phyloP scores from a whole-genome alignment of 2,113 vertebrate genomes.

The Bubo bubo region DNA sequence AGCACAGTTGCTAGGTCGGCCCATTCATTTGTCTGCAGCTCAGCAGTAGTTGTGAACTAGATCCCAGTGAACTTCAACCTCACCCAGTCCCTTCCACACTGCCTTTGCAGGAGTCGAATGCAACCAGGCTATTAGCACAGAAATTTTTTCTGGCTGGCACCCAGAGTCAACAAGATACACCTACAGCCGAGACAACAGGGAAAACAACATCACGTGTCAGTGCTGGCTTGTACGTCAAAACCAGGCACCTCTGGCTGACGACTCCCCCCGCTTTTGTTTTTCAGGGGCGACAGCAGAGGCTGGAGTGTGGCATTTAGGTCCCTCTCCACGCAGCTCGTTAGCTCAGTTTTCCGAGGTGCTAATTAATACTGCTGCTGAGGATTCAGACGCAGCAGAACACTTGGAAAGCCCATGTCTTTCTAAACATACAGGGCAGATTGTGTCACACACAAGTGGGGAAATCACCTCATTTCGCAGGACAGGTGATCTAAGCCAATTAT shows the following conservation, averaged over 20 bases:
- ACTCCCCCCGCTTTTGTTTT: background rate
- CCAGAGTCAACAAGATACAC: constrained; percentile 65
- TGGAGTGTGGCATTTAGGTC: background rate
- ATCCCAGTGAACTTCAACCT: constrained; percentile 38
- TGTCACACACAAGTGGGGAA: constrained; percentile 4
- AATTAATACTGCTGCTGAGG: background rate
- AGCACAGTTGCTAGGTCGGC: background rate
- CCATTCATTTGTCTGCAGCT: background rate
- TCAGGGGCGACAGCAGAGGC: background rate
- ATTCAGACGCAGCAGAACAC: background rate
- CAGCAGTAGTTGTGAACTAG: background rate
- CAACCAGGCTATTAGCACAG: constrained; percentile 17
- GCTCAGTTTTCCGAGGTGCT: accelerated
- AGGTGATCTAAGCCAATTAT: background rate
- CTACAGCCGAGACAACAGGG: constrained; percentile 49
- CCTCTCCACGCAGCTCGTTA: accelerated
- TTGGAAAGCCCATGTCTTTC: constrained; percentile 21
- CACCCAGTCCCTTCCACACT: background rate
- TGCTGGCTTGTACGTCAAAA: background rate
- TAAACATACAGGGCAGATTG: background rate
- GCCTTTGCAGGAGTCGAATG: background rate
- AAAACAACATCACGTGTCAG: constrained; percentile 44
- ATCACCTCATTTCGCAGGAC: background rate
- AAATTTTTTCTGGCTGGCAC: constrained; percentile 16
- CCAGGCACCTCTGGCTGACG: background rate